Evolutionary conservation across 2,888 invertebrate genomes (phyloP).

Genomic region (Homarus gammarus): DNA sequence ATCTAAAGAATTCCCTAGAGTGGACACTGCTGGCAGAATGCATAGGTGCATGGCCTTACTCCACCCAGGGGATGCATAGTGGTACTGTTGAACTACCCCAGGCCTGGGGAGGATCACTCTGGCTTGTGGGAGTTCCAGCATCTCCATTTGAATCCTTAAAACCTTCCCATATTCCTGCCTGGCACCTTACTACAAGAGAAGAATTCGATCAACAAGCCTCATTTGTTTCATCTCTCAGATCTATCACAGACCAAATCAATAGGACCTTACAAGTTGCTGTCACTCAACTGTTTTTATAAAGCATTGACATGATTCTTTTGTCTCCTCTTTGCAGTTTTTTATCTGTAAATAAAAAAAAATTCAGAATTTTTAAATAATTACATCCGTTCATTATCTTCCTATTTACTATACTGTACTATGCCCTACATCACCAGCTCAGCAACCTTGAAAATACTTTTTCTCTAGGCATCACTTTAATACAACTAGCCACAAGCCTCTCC

Average conservation of each 20-base stretch:
- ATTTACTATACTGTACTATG: no score
- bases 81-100: slow-evolving; percentile 52
- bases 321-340: no score
- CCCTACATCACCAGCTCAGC: no score
- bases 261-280: slow-evolving; percentile 32
- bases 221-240: slow-evolving; percentile 25
- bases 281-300: not conserved
- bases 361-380: no score
- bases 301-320: no score
- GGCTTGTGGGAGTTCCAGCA: slow-evolving; percentile 65
- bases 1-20: slow-evolving; percentile 42
- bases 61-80: slow-evolving; percentile 57
- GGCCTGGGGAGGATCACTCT: slow-evolving; percentile 51
- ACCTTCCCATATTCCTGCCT: slow-evolving; percentile 27
- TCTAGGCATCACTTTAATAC: no score
- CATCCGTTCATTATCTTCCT: no score
- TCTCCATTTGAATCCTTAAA: slow-evolving; percentile 50
- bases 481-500: no score
- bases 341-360: no score
- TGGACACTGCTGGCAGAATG: slow-evolving; percentile 73
- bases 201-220: slow-evolving; percentile 10
- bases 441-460: no score
- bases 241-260: not conserved
- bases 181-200: not conserved
- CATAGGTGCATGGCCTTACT: slow-evolving; percentile 70